Base-by-base conservation (phyloP, 2,113 vertebrate genomes). In the Colaptes auratus region DNA sequence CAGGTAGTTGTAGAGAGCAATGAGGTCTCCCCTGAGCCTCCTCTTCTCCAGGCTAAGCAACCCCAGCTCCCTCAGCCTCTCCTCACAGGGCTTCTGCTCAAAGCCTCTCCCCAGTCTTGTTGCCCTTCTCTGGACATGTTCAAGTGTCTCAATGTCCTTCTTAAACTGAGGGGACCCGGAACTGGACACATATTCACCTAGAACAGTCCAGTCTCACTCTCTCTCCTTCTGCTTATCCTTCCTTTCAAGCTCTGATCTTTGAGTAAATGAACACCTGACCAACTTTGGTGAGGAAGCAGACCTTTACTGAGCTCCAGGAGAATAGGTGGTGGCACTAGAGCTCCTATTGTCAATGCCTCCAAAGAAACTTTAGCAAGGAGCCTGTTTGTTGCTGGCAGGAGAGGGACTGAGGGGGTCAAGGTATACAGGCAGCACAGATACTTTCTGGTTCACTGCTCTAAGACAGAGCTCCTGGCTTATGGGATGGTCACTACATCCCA, bases 381-480 rank as follows among this genome's bases (percentile, higher is more conserved):
- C 9, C 6, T 35, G 25, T 36, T 61, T 21, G 3, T 21, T 75
- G 16, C 64, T 72, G 48, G 64, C 69, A 46, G n/a, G 20, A 46
- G 35, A 17, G 11, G 70, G 18, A 11, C 4, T 3, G 19, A 58
- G 18, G 19, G 19, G 56, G n/a, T 30, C 23, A 39, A 25, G 36
- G 36, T 4, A 1, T 2, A 39, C 12, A 35, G 36, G 25, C 3
- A 1, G 12, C 5, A 24, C 0, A 67, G 61, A 42, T 3, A n/a
- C 4, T 3, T 9, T 35, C 25, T 25, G 30, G 25, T 13, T 55
- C 1, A 5, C 4, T 60, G 28, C 23, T 67, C 9, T n/a, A n/a
- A 53, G 31, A 44, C 31, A 65, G 9, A 12, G n/a, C 0, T 59
- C 10, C 39, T 28, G 46, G 30, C 6, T 1, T 56, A 0, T 7